Evolutionary conservation across 2,888 invertebrate genomes (phyloP), one percentile per base, ranked within the genome.

Genomic region (Metopia argyrocephala): DNA sequence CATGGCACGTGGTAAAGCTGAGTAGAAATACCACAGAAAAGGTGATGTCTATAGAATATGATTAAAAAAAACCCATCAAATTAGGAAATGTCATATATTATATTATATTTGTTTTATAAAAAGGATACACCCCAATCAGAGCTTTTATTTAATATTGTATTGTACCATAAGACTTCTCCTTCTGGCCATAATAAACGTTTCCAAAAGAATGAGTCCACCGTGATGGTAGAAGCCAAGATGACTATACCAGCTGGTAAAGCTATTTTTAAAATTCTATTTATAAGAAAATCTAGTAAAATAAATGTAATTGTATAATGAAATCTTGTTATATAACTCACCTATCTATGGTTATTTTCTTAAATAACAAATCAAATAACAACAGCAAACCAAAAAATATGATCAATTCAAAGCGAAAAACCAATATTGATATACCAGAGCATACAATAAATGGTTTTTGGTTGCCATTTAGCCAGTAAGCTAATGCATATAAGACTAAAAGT

Each of bases 1-100:
- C 89, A 99, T 92, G 0, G 97, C 96, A 71, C 99, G 93, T 0
- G 99, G 99, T 50, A 99, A 91, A 0, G 98, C 99, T 0, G 98
- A 98, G 90, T 98, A 98, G 90, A 98, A 98, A 91, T 99, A 99
- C 99, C 99, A 99, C 2, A 97, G 90, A 90, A 98, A 98, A 76
- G 99, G 99, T 5, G 95, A 95, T 56, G 96, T 96, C 96, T 97
- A 79, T 3, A 90, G 84, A 78, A 21, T 54, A 31, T 4, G 2
- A 59, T 52, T 12, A 21, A 61, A 5, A 4, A n/a, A 73, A 61
- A 48, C 6, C 4, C 7, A 48, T 2, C 3, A 25, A 27, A 12
- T n/a, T 20, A 4, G 18, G 31, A 70, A 18, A 48, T 12, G 18
- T 27, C 28, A 21, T 9, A 68, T 20, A 79, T n/a, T n/a, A n/a